Evolutionary conservation across 2,888 invertebrate genomes (phyloP).

Genomic region (Philhelius pedissequus): DNA sequence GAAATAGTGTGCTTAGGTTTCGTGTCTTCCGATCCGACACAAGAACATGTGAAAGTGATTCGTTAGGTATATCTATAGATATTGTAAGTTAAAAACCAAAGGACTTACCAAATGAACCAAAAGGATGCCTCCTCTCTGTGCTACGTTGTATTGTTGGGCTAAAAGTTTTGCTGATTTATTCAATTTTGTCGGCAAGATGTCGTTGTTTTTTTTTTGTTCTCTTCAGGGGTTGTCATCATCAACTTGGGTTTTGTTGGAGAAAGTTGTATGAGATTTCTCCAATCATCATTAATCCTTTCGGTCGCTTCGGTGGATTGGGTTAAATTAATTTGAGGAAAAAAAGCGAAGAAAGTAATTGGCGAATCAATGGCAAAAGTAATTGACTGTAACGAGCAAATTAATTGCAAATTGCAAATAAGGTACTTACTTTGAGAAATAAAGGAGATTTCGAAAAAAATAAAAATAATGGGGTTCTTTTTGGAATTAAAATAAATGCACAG

Average conservation of each 20-base stretch:
- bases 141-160: not conserved
- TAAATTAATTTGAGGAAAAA: constrained; percentile 12
- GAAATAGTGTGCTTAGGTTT: constrained; percentile 29
- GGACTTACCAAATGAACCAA: constrained; percentile 5
- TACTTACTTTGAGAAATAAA: not conserved
- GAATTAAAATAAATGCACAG: not conserved
- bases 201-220: not conserved
- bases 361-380: constrained; percentile 41
- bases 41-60: not conserved
- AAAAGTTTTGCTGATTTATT: constrained; percentile 53
- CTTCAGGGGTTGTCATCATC: constrained; percentile 4
- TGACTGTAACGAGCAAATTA: constrained; percentile 51
- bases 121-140: not conserved
- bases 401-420: constrained; percentile 21
- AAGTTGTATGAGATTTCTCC: constrained; percentile 17
- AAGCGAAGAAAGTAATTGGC: not conserved
- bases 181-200: constrained; percentile 8
- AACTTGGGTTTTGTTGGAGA: constrained; percentile 11
- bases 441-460: not conserved
- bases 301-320: constrained; percentile 1
- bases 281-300: constrained; percentile 37
- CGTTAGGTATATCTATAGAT: not conserved
- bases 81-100: constrained; percentile 18
- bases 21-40: not conserved
- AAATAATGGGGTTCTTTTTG: not conserved